Base-by-base conservation (phyloP, 2,888 invertebrate species). In the Leucania comma region DNA sequence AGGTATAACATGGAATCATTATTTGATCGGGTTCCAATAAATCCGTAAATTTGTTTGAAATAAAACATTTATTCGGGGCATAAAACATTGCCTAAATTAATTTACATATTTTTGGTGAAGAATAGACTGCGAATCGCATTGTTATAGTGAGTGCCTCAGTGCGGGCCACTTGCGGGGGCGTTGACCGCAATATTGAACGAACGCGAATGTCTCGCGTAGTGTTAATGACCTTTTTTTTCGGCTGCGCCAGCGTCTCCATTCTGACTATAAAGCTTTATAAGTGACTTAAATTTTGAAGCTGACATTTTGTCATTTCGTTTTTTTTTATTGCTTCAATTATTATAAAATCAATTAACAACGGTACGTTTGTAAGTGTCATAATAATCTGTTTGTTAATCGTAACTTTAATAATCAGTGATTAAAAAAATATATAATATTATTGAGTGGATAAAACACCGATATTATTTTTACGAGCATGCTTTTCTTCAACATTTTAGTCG, bases 171-270 rank as follows among this genome's bases (percentile, higher is more conserved):
- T 90, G 90, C 87, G 92, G 92, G 95, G 94, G 92, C 95, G 93
- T 93, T 93, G 95, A 95, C 95, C 95, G 94, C 91, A 94, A 93
- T 94, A 94, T 94, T 94, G 93, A 95, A 90, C 92, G 91, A 93
- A 93, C 95, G 95, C 95, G 94, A 95, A 95, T 95, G 95, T 96
- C 95, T 95, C 93, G 90, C 92, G 93, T 91, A 92, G 94, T 93
- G 95, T 95, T 95, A 95, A 94, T 95, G 95, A 95, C 95, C 95
- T 94, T 95, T 94, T 94, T 95, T 95, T 93, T 85, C 74, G 93
- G 91, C 92, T 93, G 93, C 91, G 91, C 92, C 89, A 92, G 91
- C 90, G 90, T 90, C 88, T 88, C 75, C 74, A 48, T 72, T 74
- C 59, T 71, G 72, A 66, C 66, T 68, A 77, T 69, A 46, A 72